A percentile compares a stretch with the other conserved stretches of the same genome.
These are phyloP conservation scores for Toxotes chatareus DNA, from an alignment of 2,113 vertebrate species.

Conservation along the genomic window DNA sequence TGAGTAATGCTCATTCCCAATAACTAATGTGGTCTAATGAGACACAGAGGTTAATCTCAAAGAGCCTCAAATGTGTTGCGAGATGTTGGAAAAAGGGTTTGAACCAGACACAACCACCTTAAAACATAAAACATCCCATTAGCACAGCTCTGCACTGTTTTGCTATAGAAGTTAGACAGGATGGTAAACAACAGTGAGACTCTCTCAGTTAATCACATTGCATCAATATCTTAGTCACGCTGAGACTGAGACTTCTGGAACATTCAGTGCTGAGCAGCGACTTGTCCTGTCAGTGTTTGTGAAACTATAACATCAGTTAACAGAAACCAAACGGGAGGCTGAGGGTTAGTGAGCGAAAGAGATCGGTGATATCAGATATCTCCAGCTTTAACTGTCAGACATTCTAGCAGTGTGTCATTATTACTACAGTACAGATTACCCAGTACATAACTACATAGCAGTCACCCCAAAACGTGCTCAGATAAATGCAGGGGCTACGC, in stretches of 20 bases:
- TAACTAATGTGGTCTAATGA: constrained; percentile 35
- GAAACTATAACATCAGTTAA: not conserved
- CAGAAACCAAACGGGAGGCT: too few species aligned
- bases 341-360: not conserved
- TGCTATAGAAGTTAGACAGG: too few species aligned
- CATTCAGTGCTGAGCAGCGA: not conserved
- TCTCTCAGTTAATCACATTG: not conserved
- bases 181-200: too few species aligned
- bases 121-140: too few species aligned
- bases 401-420: not conserved
- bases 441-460: not conserved
- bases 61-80: not conserved
- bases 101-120: not conserved
- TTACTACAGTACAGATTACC: too few species aligned
- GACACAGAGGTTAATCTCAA: constrained; percentile 14
- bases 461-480: not conserved
- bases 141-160: not conserved
- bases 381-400: not conserved
- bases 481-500: not conserved
- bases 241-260: not conserved
- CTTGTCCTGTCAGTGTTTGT: not conserved
- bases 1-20: constrained; percentile 31
- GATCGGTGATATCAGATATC: too few species aligned
- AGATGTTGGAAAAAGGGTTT: not conserved
- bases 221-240: not conserved